Conservation (phyloP, 1,140 invertebrate genomes). For the Ruditapes philippinarum region DNA sequence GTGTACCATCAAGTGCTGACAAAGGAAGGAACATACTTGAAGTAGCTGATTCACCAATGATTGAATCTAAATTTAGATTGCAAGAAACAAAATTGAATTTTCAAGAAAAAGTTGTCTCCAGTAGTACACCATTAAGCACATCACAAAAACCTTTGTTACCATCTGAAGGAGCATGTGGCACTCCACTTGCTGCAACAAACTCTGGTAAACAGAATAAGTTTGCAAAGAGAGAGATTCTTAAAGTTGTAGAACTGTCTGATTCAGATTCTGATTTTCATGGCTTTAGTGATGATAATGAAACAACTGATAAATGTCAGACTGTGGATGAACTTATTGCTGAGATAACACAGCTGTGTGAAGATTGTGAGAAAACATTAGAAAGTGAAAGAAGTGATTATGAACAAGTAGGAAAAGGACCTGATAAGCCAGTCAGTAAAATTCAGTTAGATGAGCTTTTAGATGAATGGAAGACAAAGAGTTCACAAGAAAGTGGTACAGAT, state of each 20-base stretch:
- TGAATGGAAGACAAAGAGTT: neutral
- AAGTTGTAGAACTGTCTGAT: neutral
- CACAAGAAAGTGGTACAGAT: neutral
- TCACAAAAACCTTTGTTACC: neutral
- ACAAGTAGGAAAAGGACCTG: neutral
- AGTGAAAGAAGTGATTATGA: neutral
- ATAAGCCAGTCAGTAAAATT: neutral
- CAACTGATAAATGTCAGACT: neutral
- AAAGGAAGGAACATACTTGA: neutral
- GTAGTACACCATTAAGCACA: conserved; percentile 6
- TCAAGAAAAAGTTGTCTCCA: neutral
- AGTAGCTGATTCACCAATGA: neutral
- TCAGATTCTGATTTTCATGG: conserved; percentile 13
- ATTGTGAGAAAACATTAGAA: neutral
- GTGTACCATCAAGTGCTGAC: neutral
- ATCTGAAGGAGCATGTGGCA: neutral
- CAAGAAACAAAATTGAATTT: neutral
- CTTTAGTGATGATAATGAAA: neutral
- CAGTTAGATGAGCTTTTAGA: neutral
- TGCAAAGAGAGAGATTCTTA: neutral
- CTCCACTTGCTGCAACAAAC: neutral
- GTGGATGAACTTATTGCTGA: conserved; percentile 30
- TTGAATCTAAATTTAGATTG: neutral
- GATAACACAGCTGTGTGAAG: conserved; percentile 6
- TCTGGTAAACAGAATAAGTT: neutral